Conservation (phyloP, 92 coral and sea anemone genomes). For the Phenganax subtilis region DNA sequence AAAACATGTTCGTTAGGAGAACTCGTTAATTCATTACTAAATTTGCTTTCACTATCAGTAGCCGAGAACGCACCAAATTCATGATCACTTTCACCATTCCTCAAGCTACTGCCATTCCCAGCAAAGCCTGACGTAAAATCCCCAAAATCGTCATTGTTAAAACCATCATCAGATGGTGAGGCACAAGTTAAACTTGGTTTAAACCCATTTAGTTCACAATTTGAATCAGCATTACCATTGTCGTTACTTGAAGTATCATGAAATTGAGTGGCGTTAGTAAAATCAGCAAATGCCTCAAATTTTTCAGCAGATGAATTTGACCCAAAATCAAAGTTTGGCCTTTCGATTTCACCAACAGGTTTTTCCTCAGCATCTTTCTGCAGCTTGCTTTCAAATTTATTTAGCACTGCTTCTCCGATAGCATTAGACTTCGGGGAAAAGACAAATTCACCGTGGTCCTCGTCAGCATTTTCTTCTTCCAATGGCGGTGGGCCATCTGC, state of each 20-base stretch:
- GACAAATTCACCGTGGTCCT: constrained; percentile 76
- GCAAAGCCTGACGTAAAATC: not conserved
- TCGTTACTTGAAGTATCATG: not conserved
- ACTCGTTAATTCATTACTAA: not conserved
- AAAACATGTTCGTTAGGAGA: not conserved
- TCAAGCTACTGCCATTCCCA: not conserved
- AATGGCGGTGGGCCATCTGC: constrained; percentile 99
- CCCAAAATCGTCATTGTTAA: constrained; percentile 24
- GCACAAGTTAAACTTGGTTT: constrained; percentile 16
- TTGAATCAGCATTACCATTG: not conserved
- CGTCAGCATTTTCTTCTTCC: constrained; percentile 75
- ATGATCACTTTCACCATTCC: not conserved
- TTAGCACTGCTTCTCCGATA: constrained; percentile 29
- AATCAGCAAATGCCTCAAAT: constrained; percentile 31
- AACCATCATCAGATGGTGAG: constrained; percentile 27
- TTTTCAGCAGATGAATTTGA: constrained; percentile 12
- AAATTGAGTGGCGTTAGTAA: not conserved
- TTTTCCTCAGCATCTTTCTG: constrained; percentile 26
- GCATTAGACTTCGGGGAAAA: constrained; percentile 51
- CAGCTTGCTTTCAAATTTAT: constrained; percentile 37
- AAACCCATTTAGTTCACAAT: not conserved
- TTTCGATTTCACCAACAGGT: not conserved
- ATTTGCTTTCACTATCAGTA: not conserved
- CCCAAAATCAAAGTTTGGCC: not conserved
- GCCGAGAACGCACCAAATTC: constrained; percentile 26